Evolutionary conservation across 2,797 vertebrate species (phyloP), one percentile per base, ranked within the genome.

Genomic region (Lycodopsis pacificus): DNA sequence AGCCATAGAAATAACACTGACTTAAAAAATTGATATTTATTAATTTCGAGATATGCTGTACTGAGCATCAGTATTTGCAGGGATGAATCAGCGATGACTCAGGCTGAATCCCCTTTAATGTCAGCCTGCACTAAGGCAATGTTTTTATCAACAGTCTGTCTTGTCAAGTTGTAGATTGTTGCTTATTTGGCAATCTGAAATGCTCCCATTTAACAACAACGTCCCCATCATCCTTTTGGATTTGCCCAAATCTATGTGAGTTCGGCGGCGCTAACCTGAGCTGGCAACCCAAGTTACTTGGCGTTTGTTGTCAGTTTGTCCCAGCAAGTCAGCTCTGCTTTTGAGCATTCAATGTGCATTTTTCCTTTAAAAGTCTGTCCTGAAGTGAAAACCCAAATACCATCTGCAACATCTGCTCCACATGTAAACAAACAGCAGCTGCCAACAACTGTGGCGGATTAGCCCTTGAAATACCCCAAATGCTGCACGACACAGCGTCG

Each of bases 391-490:
- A 64, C 44, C 57, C 69, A 88, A 84, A 77, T 75, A 78, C 36
- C 46, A 73, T 81, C 70, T 76, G 56, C 48, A 84, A 65, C 71
- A 88, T 89, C 76, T 88, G 85, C 79, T 79, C 15, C 32, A 22
- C 25, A 79, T 66, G 53, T 80, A 85, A 84, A 85, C 70, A 87
- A 81, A 81, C 67, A 77, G 65, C 85, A 85, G 67, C 76, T 81
- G 71, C 54, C 73, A 84, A 54, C 83, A 80, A 66, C 73, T 76
- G 74, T 34, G 22, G 22, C 2, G 7, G 76, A 81, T 88, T 77
- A 86, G 77, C 49, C 69, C 73, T 70, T 63, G 13, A 83, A 86
- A 82, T 48, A 67, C 10, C 54, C 56, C 36, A 76, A 81, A 86
- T 65, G 71, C 78, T 65, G 30, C 3, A 1, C 8, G 40, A 40